Percentiles rank a stretch among this genome's conserved stretches.
Conservation (phyloP, 2,113 vertebrate species). For the Cyanistes caeruleus region DNA sequence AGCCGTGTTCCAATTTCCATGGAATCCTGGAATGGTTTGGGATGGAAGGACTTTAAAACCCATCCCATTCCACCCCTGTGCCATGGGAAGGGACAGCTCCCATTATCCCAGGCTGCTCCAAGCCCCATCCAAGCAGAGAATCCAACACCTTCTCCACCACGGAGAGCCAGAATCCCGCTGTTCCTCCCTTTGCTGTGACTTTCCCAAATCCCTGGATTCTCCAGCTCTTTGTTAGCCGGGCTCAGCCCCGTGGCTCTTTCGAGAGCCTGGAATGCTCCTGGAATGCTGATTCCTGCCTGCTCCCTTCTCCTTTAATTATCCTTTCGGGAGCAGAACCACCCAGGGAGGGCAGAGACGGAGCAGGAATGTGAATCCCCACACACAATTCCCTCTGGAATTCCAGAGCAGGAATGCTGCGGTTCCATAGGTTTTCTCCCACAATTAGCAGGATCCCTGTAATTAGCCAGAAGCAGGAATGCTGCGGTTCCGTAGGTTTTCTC, state of each 20-base stretch:
- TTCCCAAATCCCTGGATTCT: not conserved
- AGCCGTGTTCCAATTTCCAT: not conserved
- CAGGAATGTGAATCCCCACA: not conserved
- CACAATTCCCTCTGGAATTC: not conserved
- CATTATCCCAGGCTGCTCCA: not conserved
- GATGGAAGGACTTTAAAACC: not conserved
- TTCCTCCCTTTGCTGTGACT: not conserved
- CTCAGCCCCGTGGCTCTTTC: not conserved
- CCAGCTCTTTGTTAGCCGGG: not conserved
- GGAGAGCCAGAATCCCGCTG: not conserved
- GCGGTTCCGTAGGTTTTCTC: not conserved
- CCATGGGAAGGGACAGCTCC: not conserved
- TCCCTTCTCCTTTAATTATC: not conserved
- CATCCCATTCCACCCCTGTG: not conserved
- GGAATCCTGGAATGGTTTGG: not conserved
- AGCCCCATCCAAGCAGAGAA: not conserved
- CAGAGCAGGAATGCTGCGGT: not conserved
- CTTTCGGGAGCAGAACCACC: not conserved
- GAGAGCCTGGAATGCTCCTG: not conserved
- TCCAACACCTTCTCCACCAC: accelerated
- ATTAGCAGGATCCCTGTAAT: not conserved
- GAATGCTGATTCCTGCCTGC: too few relatives aligned
- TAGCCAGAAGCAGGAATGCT: not conserved
- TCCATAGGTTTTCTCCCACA: not conserved
- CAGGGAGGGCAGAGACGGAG: not conserved